Evolutionary conservation across 2,888 invertebrate genomes (phyloP), one percentile per base, ranked within the genome.

Genomic region (Tupiocoris notatus): DNA sequence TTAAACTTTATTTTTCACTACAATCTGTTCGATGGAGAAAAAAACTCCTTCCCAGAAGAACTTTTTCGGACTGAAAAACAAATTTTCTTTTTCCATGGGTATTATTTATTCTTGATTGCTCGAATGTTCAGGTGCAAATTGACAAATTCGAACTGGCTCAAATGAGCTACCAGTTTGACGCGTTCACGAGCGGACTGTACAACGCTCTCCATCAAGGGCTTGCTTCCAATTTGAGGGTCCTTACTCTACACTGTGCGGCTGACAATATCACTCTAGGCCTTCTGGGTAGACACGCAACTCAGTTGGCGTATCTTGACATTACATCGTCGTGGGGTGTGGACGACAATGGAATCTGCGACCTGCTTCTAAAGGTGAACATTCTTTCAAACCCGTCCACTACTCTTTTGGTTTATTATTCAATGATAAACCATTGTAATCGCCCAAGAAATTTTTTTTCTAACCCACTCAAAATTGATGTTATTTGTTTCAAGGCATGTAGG

Each of bases 321-420:
- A 81, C 81, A 2, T 81, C 81, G 18, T 82, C 82, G 0, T 82
- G 82, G 82, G 79, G 80, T 61, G 82, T 82, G 0, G 81, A 82
- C 66, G 82, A 82, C 67, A 76, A 78, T 17, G 82, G 82, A 24
- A 80, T 82, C 39, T 79, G 79, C 77, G 78, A 81, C 74, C 77
- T 82, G 21, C 77, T 81, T 17, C 77, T 81, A 16, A 80, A 80
- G 78, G 81, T 81, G 78, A 74, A n/a, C n/a, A n/a, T n/a, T n/a
- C n/a, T n/a, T n/a, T n/a, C n/a, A n/a, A n/a, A n/a, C n/a, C n/a
- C n/a, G n/a, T n/a, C n/a, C n/a, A n/a, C n/a, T n/a, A n/a, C n/a
- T n/a, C n/a, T n/a, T n/a, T n/a, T n/a, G n/a, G n/a, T n/a, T n/a
- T n/a, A n/a, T n/a, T n/a, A n/a, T n/a, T n/a, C n/a, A n/a, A n/a